Evolutionary conservation across 2,797 vertebrate species (phyloP), one percentile per base, ranked within the genome.

Genomic region (Coilia nasus): DNA sequence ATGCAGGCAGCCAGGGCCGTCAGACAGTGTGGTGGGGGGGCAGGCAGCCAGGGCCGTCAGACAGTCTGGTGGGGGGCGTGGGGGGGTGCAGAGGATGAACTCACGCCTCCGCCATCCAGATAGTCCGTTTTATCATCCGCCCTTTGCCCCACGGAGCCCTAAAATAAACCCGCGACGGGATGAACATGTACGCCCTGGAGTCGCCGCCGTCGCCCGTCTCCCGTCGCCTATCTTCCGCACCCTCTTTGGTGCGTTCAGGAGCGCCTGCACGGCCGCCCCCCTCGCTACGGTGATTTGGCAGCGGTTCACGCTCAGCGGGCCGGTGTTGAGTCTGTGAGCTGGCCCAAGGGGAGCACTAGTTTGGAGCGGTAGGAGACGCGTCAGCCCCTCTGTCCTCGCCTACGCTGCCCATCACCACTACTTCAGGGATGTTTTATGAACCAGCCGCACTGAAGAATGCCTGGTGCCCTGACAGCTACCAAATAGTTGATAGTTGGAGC

Each of bases 101-200:
- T 46, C 59, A 59, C 82, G 71, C 71, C 56, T 60, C 83, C 80
- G 84, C 82, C 86, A 86, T 86, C 85, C 83, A 87, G 80, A 85
- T 85, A 86, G 78, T 71, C n/a, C 12, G 17, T 87, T 90, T 86
- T 86, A 86, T 85, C 64, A 75, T 28, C 31, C 46, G 31, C 31
- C 71, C 35, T 78, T 12, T 78, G 71, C 71, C 44, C 71, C 2
- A 5, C 31, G 17, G 35, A 11, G 50, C 35, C 46, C 71, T 21
- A 78, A 78, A 78, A 78, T 78, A 78, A 78, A 78, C 71, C 71
- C 19, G 35, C 17, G 71, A 44, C 35, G 41, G 71, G 71, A 78
- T 78, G 71, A 44, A 44, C 71, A 44, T 31, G 35, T 31, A 35
- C 28, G 64, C 64, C 62, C 64, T 14, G 6, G 64, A 71, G 25